phyloP scores from a whole-genome alignment of 1,140 invertebrate genomes.

The Lepidurus arcticus region DNA sequence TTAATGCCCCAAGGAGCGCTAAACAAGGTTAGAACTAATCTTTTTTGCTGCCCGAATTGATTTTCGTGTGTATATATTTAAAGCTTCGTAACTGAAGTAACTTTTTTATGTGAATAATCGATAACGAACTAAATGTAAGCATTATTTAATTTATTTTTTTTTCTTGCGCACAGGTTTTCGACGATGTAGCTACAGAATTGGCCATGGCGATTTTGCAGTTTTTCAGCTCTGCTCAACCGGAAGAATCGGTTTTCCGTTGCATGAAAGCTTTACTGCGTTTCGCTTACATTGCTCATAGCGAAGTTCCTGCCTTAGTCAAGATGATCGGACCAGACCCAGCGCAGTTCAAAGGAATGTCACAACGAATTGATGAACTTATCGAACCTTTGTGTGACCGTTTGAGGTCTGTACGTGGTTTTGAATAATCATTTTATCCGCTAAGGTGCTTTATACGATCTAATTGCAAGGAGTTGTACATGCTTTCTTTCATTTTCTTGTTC shows the following conservation, averaged over 20 bases:
- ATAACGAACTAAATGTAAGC: no score
- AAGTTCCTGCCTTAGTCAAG: conserved; percentile 79
- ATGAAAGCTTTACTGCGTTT: conserved; percentile 74
- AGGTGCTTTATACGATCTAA: conserved; percentile 16
- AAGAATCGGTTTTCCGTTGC: conserved; percentile 71
- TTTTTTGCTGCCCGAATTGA: neutral
- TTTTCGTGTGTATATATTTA: neutral
- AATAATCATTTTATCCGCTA: neutral
- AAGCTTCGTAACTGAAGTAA: neutral
- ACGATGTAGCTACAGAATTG: conserved; percentile 85
- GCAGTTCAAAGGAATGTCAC: conserved; percentile 66
- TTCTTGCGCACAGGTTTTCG: conserved; percentile 65
- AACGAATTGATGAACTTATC: conserved; percentile 72
- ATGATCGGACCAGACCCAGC: conserved; percentile 85
- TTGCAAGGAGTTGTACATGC: conserved; percentile 5
- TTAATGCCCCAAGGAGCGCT: conserved; percentile 7
- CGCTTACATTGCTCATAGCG: conserved; percentile 67
- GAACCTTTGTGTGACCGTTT: conserved; percentile 44
- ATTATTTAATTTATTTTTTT: neutral
- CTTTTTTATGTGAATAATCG: no score
- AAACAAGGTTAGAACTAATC: conserved; percentile 20
- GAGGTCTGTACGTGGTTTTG: conserved; percentile 34
- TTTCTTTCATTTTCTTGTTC: conserved; percentile 18
- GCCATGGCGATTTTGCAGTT: conserved; percentile 88
- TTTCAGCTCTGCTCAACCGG: conserved; percentile 68